Conservation (phyloP, 2,888 invertebrate species). For the Mycalesis mineus region DNA sequence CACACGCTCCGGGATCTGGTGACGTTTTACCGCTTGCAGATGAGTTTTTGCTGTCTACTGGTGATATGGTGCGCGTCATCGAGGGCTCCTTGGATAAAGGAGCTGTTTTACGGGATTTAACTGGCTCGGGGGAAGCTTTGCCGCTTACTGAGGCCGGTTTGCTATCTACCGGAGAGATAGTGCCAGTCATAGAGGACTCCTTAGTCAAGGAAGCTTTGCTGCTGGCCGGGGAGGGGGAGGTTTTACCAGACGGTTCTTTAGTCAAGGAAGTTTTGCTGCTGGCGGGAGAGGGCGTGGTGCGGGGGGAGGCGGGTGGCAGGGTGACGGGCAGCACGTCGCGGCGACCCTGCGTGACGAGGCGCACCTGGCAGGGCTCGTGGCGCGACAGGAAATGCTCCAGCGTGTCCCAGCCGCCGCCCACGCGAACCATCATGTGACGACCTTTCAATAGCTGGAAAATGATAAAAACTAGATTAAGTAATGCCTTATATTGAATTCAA, state of each 20-base stretch:
- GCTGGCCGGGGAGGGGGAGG: conserved; percentile 23
- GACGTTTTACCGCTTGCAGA: conserved; percentile 47
- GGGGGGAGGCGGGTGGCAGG: conserved; percentile 18
- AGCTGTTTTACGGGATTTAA: conserved; percentile 21
- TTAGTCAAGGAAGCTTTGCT: conserved; percentile 44
- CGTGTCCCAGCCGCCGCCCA: conserved; percentile 96
- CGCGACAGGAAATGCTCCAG: conserved; percentile 93
- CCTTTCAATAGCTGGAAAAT: conserved; percentile 87
- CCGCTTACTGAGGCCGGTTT: conserved; percentile 39
- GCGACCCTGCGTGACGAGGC: conserved; percentile 70
- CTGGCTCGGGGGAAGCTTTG: conserved; percentile 43
- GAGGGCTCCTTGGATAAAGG: background rate
- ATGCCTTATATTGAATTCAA: too few relatives aligned
- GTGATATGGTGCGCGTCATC: background rate
- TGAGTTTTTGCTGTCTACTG: background rate
- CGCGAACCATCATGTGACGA: conserved; percentile 96
- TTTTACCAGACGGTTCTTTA: conserved; percentile 32
- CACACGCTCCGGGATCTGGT: conserved; percentile 33
- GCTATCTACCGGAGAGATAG: background rate
- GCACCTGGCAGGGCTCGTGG: conserved; percentile 91
- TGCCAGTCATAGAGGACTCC: conserved; percentile 33
- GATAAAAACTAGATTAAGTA: too few relatives aligned
- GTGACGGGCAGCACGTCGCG: conserved; percentile 47
- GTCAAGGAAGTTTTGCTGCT: conserved; percentile 43
- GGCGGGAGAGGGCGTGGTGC: conserved; percentile 25